phyloP scores from a whole-genome alignment of 2,888 invertebrate species.

The Petrolisthes cinctipes region DNA sequence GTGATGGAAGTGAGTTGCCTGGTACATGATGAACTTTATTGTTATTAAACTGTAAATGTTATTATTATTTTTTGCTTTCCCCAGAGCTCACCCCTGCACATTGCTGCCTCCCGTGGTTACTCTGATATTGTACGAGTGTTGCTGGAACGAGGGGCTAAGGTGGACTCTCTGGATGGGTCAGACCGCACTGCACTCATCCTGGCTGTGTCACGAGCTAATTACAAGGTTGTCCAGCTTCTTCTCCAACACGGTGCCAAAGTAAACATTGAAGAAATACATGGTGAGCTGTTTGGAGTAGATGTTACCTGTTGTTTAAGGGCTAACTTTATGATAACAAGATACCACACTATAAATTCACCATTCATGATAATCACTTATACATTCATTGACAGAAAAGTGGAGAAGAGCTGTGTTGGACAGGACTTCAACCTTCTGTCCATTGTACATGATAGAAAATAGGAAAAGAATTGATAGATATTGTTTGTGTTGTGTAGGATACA shows the following conservation, averaged over 20 bases:
- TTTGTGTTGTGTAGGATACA: constrained; percentile 73
- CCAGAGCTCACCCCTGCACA: constrained; percentile 75
- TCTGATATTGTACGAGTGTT: constrained; percentile 74
- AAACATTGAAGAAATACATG: constrained; percentile 77
- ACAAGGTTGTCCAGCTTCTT: constrained; percentile 70
- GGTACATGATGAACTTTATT: too few relatives aligned
- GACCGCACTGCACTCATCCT: constrained; percentile 73
- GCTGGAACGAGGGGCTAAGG: constrained; percentile 74
- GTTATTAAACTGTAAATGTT: too few relatives aligned
- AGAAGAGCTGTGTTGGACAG: not conserved
- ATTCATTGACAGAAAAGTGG: not conserved
- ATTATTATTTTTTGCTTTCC: not conserved
- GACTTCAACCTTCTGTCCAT: too few relatives aligned
- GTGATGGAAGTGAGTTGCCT: too few relatives aligned
- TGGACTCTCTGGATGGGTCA: constrained; percentile 76
- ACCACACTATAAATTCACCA: not conserved
- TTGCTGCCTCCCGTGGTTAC: constrained; percentile 76
- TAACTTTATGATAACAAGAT: not conserved
- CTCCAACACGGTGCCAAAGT: constrained; percentile 69
- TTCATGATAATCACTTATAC: not conserved
- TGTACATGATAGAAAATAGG: too few relatives aligned
- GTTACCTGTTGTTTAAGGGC: not conserved
- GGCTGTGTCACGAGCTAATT: constrained; percentile 71
- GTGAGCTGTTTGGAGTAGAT: constrained; percentile 68
- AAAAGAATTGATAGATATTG: too few relatives aligned